These are phyloP conservation scores for Parnassius glacialis DNA, from an alignment of 2,888 invertebrate genomes.

Conservation along the genomic window DNA sequence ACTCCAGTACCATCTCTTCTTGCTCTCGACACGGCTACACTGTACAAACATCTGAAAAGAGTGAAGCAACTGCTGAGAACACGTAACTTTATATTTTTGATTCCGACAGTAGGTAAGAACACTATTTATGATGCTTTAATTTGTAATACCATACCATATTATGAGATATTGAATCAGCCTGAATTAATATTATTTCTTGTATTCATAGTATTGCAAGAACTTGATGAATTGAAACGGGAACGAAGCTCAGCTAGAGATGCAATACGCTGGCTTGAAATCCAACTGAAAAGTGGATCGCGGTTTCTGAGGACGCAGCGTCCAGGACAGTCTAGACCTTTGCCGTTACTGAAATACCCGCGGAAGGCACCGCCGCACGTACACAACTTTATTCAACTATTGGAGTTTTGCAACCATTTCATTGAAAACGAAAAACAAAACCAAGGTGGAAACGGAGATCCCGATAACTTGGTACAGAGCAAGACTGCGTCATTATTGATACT, in stretches of 20 bases:
- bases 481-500: constrained; percentile 86
- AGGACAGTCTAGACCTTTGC: constrained; percentile 88
- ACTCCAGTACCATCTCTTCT: constrained; percentile 88
- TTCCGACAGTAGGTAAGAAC: constrained; percentile 91
- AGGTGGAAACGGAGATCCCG: constrained; percentile 61
- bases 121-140: neutral
- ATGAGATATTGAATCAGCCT: neutral
- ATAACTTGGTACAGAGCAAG: constrained; percentile 50
- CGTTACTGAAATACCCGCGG: constrained; percentile 72
- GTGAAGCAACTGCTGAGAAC: constrained; percentile 91
- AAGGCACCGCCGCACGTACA: constrained; percentile 77
- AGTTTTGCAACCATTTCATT: constrained; percentile 90
- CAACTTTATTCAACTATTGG: constrained; percentile 89
- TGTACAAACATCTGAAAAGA: constrained; percentile 87
- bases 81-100: constrained; percentile 91
- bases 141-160: neutral
- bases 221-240: constrained; percentile 93
- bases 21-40: constrained; percentile 91
- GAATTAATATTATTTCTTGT: constrained; percentile 12
- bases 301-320: constrained; percentile 93
- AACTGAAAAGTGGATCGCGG: constrained; percentile 92
- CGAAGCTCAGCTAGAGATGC: constrained; percentile 93
- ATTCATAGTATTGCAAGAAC: constrained; percentile 89
- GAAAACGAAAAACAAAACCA: constrained; percentile 59
- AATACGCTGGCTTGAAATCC: constrained; percentile 95